phyloP scores from a whole-genome alignment of 2,888 invertebrate species.

The Drosophila histrio region DNA sequence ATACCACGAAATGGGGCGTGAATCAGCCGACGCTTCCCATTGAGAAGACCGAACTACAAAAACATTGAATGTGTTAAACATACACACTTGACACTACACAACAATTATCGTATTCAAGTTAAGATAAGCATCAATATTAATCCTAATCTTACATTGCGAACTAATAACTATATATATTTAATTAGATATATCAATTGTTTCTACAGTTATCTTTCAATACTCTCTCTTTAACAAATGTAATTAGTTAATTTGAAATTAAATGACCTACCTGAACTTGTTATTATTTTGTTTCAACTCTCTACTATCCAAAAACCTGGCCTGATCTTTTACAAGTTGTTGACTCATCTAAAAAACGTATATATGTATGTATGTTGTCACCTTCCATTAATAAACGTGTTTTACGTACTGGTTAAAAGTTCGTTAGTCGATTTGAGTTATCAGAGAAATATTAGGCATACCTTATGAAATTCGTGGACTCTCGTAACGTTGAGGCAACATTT shows the following conservation, averaged over 20 bases:
- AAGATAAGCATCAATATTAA: not conserved
- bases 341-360: constrained; percentile 2
- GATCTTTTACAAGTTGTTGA: not conserved
- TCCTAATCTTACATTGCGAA: not conserved
- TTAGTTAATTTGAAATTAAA: not conserved
- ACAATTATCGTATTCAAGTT: not conserved
- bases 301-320: not conserved
- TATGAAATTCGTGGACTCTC: constrained; percentile 8
- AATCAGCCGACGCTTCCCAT: constrained; percentile 23
- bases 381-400: constrained; percentile 6
- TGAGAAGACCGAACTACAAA: constrained; percentile 1
- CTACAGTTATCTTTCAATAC: not conserved
- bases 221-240: not conserved
- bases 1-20: constrained; percentile 21
- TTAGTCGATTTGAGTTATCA: constrained; percentile 6
- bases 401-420: constrained; percentile 4
- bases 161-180: not conserved
- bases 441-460: constrained; percentile 6
- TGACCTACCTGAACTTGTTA: constrained; percentile 5
- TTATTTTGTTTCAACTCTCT: not conserved
- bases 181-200: not conserved
- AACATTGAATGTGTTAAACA: too few relatives aligned
- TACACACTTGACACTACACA: too few relatives aligned
- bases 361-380: constrained; percentile 10
- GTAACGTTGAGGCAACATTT: not conserved